A percentile compares a stretch with the other conserved stretches of the same genome.
These are phyloP conservation scores for Lucilia sericata DNA, from an alignment of 1,140 invertebrate genomes.

Conservation along the genomic window DNA sequence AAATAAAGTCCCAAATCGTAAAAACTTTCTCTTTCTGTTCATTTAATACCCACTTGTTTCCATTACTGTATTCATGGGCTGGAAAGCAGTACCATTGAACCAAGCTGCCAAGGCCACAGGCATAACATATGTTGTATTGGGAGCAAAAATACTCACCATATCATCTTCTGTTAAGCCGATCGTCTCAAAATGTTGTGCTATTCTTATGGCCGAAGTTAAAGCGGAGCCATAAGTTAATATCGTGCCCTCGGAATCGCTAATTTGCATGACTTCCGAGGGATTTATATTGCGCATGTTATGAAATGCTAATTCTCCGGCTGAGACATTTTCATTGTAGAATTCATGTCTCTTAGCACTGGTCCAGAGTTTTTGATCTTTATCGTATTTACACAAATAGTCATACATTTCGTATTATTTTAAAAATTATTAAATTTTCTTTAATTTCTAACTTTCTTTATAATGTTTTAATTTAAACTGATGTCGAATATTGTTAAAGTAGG, in stretches of 20 bases:
- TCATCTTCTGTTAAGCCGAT: constrained; percentile 57
- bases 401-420: no score
- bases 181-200: constrained; percentile 57
- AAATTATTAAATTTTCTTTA: no score
- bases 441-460: no score
- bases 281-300: not conserved
- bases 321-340: no score
- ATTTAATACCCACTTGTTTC: constrained; percentile 46
- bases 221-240: constrained; percentile 53
- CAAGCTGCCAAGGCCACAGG: constrained; percentile 59
- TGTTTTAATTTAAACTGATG: no score
- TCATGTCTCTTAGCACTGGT: no score
- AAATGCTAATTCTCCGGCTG: no score
- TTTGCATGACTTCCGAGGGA: constrained; percentile 46
- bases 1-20: no score
- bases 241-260: constrained; percentile 56
- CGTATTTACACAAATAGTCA: no score
- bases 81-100: constrained; percentile 59
- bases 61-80: constrained; percentile 51
- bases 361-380: no score
- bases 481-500: no score
- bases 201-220: constrained; percentile 57
- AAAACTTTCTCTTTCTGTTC: constrained; percentile 10
- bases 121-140: constrained; percentile 62
- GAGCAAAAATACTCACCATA: constrained; percentile 59